These are phyloP conservation scores for Drosophila pallidifrons DNA, from an alignment of 1,140 invertebrate species.

Conservation along the genomic window DNA sequence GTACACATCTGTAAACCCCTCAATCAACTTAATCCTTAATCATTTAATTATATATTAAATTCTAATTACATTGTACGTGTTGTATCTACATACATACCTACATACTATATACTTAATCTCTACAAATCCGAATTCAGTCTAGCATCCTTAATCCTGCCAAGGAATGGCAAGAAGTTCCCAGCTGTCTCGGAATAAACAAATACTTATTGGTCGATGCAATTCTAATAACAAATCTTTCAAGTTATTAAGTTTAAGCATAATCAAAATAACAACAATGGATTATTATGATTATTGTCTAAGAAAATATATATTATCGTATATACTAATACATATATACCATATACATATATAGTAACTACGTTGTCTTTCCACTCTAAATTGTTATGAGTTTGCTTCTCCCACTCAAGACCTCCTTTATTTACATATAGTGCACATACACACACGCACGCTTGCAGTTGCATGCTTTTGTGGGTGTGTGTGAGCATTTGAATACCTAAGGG, in stretches of 20 bases:
- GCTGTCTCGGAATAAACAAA: not conserved
- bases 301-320: slow-evolving; percentile 46
- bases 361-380: not conserved
- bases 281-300: slow-evolving; percentile 42
- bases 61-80: slow-evolving; percentile 40
- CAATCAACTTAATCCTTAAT: slow-evolving; percentile 25
- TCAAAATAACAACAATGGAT: slow-evolving; percentile 33
- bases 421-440: too few relatives aligned
- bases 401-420: too few relatives aligned
- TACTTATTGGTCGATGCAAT: not conserved
- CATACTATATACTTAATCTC: slow-evolving; percentile 14
- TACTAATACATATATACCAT: slow-evolving; percentile 25
- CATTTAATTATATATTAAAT: slow-evolving; percentile 41
- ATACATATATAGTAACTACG: not conserved
- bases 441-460: too few relatives aligned
- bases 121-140: not conserved
- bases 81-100: slow-evolving; percentile 5
- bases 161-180: not conserved
- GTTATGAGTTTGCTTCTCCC: too few relatives aligned
- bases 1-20: slow-evolving; percentile 22
- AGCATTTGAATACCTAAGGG: too few relatives aligned
- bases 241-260: slow-evolving; percentile 25
- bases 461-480: too few relatives aligned
- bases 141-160: not conserved
- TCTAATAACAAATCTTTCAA: slow-evolving; percentile 11